Evolutionary conservation across 2,888 invertebrate genomes (phyloP).

Genomic region (Lepidonotus clava): DNA sequence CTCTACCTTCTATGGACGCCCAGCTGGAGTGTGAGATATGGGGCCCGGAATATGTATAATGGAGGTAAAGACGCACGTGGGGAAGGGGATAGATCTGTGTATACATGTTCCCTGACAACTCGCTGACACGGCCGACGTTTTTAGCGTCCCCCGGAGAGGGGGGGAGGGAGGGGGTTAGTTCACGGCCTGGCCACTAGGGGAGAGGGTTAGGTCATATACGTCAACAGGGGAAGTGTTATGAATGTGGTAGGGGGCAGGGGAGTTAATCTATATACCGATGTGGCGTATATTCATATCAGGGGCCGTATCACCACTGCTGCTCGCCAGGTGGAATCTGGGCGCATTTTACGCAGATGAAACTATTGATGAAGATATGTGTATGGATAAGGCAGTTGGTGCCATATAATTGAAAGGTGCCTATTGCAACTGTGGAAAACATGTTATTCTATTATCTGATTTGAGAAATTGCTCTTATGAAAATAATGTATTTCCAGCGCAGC

Average conservation of each 20-base stretch:
- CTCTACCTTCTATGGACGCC: neutral
- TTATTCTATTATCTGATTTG: too few relatives aligned
- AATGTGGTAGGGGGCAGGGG: neutral
- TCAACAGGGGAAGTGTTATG: neutral
- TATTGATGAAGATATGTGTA: too few relatives aligned
- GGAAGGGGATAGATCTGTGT: conserved; percentile 22
- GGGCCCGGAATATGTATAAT: conserved; percentile 23
- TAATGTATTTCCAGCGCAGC: too few relatives aligned
- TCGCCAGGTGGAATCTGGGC: too few relatives aligned
- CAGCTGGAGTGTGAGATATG: neutral
- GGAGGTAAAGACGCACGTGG: conserved; percentile 24
- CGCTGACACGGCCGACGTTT: neutral
- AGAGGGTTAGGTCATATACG: neutral
- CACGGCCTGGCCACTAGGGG: neutral
- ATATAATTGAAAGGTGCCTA: too few relatives aligned
- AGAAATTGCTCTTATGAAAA: too few relatives aligned
- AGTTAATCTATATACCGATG: neutral
- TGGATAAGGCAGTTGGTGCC: too few relatives aligned
- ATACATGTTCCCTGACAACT: conserved; percentile 28
- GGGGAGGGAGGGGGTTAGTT: neutral
- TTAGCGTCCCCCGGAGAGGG: neutral
- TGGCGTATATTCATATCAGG: neutral
- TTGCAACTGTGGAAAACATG: too few relatives aligned
- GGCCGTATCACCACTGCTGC: too few relatives aligned
- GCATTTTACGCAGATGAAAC: too few relatives aligned